Evolutionary conservation across 2,888 invertebrate species (phyloP).

Genomic region (Molorchus minor): DNA sequence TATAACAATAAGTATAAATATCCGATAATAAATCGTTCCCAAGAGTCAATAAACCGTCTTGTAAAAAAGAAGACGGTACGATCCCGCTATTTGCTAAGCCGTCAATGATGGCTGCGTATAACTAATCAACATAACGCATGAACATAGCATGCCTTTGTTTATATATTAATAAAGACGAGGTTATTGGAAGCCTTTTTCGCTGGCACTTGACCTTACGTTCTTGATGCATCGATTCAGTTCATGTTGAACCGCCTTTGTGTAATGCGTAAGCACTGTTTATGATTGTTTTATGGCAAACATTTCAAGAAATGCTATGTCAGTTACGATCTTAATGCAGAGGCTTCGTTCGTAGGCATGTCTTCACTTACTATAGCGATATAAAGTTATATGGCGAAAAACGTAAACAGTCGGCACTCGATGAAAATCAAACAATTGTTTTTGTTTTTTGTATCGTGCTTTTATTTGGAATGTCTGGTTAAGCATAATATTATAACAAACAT

Average conservation of each 20-base stretch:
- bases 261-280: conserved; percentile 14
- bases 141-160: conserved; percentile 19
- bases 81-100: conserved; percentile 14
- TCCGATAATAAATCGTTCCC: conserved; percentile 11
- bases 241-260: conserved; percentile 11
- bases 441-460: too few species aligned
- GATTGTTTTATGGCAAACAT: conserved; percentile 12
- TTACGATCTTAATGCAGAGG: too few species aligned
- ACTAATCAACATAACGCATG: conserved; percentile 10
- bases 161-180: conserved; percentile 8
- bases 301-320: conserved; percentile 15
- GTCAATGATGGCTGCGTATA: conserved; percentile 11
- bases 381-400: not conserved
- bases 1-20: too few species aligned
- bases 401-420: too few species aligned
- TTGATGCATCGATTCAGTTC: conserved; percentile 7
- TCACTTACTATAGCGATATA: not conserved
- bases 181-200: conserved; percentile 9
- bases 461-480: too few species aligned
- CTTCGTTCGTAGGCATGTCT: too few species aligned
- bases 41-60: conserved; percentile 22
- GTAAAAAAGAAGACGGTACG: conserved; percentile 5
- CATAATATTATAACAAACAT: too few species aligned
- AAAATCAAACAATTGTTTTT: too few species aligned
- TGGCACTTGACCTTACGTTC: conserved; percentile 11